Base-by-base conservation (phyloP, 2,888 invertebrate species). In the Callyntrura guangdongensis region DNA sequence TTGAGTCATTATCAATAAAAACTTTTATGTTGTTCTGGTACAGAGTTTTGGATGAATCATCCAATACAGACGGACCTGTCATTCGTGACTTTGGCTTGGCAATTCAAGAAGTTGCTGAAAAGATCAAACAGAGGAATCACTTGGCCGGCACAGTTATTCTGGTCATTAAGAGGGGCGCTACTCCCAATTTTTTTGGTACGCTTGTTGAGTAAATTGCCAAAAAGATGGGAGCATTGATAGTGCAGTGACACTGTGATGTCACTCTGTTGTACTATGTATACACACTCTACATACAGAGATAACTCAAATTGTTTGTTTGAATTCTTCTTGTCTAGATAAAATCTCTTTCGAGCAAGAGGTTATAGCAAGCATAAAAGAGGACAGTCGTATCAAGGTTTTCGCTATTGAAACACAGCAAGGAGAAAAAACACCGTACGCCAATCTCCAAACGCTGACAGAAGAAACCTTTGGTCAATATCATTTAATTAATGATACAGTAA, bases 41-140 rank as follows among this genome's bases (percentile, higher is more conserved):
- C 36, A 92, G 92, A 3, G 90, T 86, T 22, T 81, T 92, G 27
- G 74, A 74, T 8, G 82, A 77, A 3, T 64, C 90, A 3, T n/a
- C 77, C 9, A 27, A 69, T 67, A 45, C 79, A 3, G 90, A 90
- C 11, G 92, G 92, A 3, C 90, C 91, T 36, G 89, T 89, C 9
- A 79, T 91, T 22, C 90, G 93, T 0, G 91, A 93, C 64, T 92
- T 92, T 84, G 93, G 92, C 12, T 67, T 83, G 22, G 93, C 93
- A 6, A 90, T 93, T 47, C 82, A 87, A 69, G 91, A 92, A 89
- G 91, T 90, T 4, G 83, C 74, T 9, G 86, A 89, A 45, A 81
- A 91, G 12, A 90, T 93, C 9, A 92, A 92, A 49, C 53, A 45
- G 47, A 59, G 90, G n/a, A 86, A 90, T 56, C 92, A 92, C 61